Base-by-base conservation (phyloP, 64 coral and sea anemone genomes). In the Actinia tenebrosa region DNA sequence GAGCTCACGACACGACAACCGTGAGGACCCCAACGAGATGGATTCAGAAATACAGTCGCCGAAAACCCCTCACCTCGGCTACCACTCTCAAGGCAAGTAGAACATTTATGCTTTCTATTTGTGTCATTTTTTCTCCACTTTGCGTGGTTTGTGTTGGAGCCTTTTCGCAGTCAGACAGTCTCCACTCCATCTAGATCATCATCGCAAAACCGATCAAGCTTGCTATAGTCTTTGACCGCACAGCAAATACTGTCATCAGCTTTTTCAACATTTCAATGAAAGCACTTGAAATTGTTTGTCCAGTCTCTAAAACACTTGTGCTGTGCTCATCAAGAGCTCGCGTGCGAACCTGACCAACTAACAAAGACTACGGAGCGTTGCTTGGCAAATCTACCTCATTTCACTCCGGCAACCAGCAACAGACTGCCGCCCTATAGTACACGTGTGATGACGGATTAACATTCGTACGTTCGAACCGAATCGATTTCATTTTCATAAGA, bases 31-130 rank as follows among this genome's bases (percentile, higher is more conserved):
- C 44, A 87, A 90, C 58, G 88, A 87, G 60, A 92, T 88, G 42
- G 54, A 85, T 1, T 17, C 30, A 43, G 83, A 85, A 22, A 18
- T 85, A 27, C 91, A 93, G 64, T 89, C 94, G 64, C 88, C 91
- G 69, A 93, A 86, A 91, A 85, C 91, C n/a, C 87, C 94, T 58
- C 94, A 89, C 22, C 53, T 92, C 44, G 69, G 82, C 86, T 92
- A 78, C 60, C 91, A 89, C 62, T 79, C 90, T 64, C 91, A 92
- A 89, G 91, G 91, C 82, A 92, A 92, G 91, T 88, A 89, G 19
- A 60, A 25, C 14, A 26, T 1, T 37, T 30, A 27, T 75, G 13
- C 13, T 27, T 75, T 75, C n/a, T 75, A 75, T 75, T 30, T 42
- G 25, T 75, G 69, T 13, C 10, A 45, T 25, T 58, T 83, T 53